phyloP scores from a whole-genome alignment of 1,140 invertebrate genomes.

The Bombus breviceps region DNA sequence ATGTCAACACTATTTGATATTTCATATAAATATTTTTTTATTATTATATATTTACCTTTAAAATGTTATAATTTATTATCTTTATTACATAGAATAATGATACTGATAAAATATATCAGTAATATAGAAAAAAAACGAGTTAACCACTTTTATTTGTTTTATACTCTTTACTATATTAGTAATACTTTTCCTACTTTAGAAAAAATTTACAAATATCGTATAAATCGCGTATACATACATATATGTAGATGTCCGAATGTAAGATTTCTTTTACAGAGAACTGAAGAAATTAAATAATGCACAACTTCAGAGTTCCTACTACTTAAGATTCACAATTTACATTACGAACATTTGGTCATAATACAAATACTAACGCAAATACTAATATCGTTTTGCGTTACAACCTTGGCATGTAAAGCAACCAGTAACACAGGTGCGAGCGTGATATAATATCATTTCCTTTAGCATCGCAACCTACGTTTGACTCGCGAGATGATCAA shows the following conservation, averaged over 20 bases:
- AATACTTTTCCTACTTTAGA: neutral
- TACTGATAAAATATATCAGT: conserved; percentile 9
- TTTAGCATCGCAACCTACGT: conserved; percentile 2
- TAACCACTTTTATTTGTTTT: neutral
- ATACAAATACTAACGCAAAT: neutral
- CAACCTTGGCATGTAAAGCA: conserved; percentile 49
- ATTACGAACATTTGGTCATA: neutral
- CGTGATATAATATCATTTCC: conserved; percentile 34
- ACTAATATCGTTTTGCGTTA: conserved; percentile 32
- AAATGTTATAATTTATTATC: neutral
- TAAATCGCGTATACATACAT: no score
- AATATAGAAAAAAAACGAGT: neutral
- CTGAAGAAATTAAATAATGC: neutral
- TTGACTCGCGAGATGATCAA: neutral
- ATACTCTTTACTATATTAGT: neutral
- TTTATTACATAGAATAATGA: neutral
- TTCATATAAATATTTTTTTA: neutral
- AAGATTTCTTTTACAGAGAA: no score
- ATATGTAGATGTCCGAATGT: no score
- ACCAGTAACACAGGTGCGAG: conserved; percentile 46
- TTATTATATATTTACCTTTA: neutral
- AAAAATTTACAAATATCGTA: neutral
- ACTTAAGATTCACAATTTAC: conserved; percentile 37
- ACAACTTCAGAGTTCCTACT: conserved; percentile 25
- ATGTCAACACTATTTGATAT: neutral